phyloP scores from a whole-genome alignment of 2,113 vertebrate genomes.

The Glaucomys volans region DNA sequence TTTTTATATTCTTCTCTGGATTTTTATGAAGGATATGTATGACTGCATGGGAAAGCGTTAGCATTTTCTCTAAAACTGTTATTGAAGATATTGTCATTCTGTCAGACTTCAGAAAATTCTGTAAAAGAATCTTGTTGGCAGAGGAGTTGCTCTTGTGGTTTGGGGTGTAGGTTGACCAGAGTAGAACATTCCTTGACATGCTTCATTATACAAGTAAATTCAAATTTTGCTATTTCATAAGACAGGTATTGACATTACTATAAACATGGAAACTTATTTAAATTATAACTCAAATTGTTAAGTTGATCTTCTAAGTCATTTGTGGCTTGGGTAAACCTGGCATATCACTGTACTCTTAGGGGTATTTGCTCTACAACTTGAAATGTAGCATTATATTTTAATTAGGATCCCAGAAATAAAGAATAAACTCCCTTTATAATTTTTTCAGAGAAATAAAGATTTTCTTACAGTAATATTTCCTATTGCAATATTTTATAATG shows the following conservation, averaged over 20 bases:
- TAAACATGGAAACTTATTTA: not conserved
- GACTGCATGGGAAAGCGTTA: not conserved
- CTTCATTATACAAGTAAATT: conserved; percentile 36
- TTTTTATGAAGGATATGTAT: conserved; percentile 32
- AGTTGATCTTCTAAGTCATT: not conserved
- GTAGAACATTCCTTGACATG: not conserved
- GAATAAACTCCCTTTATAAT: not conserved
- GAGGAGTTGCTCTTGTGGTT: not conserved
- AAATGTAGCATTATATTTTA: not conserved
- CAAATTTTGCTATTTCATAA: conserved; percentile 37
- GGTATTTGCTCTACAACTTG: not conserved
- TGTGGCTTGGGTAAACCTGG: not conserved
- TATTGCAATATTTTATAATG: not conserved
- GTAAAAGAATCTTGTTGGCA: not conserved
- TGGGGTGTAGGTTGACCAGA: not conserved
- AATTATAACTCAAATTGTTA: conserved; percentile 9
- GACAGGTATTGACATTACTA: not conserved
- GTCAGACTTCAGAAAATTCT: conserved; percentile 29
- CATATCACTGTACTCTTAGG: not conserved
- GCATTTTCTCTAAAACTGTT: conserved; percentile 27
- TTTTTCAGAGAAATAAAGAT: not conserved
- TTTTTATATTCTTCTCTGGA: not conserved
- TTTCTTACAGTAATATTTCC: conserved; percentile 16
- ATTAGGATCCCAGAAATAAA: conserved; percentile 2
- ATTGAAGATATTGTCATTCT: conserved; percentile 30